phyloP scores from a whole-genome alignment of 2,113 vertebrate species.

The Zootoca vivipara region DNA sequence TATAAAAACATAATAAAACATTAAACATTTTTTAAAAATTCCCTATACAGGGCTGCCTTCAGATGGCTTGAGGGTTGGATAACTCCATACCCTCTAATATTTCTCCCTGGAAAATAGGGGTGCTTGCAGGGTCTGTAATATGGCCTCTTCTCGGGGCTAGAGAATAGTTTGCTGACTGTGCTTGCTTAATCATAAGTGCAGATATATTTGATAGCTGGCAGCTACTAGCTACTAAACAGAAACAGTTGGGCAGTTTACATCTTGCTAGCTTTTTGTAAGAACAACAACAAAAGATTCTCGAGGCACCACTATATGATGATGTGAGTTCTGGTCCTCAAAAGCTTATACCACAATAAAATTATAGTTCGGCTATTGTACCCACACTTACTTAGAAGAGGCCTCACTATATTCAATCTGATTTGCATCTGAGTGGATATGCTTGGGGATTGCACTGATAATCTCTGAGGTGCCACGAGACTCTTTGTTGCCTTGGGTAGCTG shows the following conservation, averaged over 20 bases:
- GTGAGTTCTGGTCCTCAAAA: not conserved
- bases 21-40: too few relatives aligned
- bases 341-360: not conserved
- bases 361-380: not conserved
- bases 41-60: too few relatives aligned
- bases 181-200: not conserved
- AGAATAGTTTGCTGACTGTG: not conserved
- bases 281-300: not conserved
- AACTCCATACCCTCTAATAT: too few relatives aligned
- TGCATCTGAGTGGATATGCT: not conserved
- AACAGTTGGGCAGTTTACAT: not conserved
- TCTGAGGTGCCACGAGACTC: not conserved
- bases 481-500: not conserved
- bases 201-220: not conserved
- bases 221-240: not conserved
- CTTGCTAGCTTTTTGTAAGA: not conserved
- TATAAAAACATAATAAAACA: too few relatives aligned
- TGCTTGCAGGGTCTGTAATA: too few relatives aligned
- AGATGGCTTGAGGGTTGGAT: too few relatives aligned
- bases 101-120: too few relatives aligned
- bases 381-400: not conserved
- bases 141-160: not conserved
- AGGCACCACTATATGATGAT: not conserved
- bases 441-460: not conserved
- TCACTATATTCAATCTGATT: not conserved